Evolutionary conservation across 2,888 invertebrate species (phyloP), one percentile per base, ranked within the genome.

Genomic region (Andrena flavipes): DNA sequence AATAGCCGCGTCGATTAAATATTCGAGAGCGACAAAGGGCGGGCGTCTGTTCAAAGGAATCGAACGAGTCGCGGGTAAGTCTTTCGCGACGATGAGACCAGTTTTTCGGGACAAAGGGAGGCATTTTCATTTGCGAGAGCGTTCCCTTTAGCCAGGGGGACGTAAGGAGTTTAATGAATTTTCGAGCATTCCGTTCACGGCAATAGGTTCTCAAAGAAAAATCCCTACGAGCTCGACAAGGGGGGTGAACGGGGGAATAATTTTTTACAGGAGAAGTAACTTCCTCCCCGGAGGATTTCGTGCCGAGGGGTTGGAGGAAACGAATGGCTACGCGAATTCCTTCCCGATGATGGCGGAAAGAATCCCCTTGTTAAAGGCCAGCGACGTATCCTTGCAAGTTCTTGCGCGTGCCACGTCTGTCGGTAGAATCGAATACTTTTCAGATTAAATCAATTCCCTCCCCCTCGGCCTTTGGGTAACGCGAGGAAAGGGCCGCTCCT

Each of bases 131-230:
- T 51, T 51, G 54, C 26, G 13, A 26, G 5, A 20, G 51, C 49
- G 62, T 51, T 26, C 49, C n/a, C 10, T 10, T 3, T 20, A 16
- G 51, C 6, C 63, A 10, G 23, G 23, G 23, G 20, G 20, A 67
- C 51, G 33, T 48, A 76, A 72, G 10, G 75, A 70, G 63, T 77
- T 84, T 80, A 81, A 86, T 86, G 87, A 86, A 86, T 86, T 87
- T 87, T 51, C 29, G 33, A 67, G 59, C 59, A 64, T 64, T 76
- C 72, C 64, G 68, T 74, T 49, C 51, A 60, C 56, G 59, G 56
- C 60, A 71, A 86, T 75, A 54, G 71, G 56, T 80, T 62, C 51
- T 33, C 76, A 49, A 64, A 76, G 76, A 77, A 68, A 80, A 67
- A 71, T 7, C 69, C 13, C 29, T 5, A 16, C 23, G 23, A 33